These are phyloP conservation scores for Leptobrachium leishanense DNA, from an alignment of 2,113 vertebrate species.

Conservation along the genomic window DNA sequence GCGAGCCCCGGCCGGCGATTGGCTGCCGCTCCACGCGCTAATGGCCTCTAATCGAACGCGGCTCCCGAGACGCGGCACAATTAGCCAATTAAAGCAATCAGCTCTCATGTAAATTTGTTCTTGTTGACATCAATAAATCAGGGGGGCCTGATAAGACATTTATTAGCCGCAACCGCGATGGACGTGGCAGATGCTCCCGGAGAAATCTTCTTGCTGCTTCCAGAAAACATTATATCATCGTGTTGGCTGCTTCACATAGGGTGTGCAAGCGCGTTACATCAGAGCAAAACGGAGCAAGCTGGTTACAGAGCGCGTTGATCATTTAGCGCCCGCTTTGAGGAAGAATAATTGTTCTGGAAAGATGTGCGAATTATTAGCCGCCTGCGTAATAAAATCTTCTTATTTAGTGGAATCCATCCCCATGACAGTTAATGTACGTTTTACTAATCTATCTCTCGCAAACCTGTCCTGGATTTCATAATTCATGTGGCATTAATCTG, in stretches of 20 bases:
- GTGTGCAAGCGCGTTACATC: no score
- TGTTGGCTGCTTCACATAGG: background rate
- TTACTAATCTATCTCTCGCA: no score
- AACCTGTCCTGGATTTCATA: no score
- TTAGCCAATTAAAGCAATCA: constrained; percentile 38
- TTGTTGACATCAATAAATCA: constrained; percentile 59
- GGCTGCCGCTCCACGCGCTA: constrained; percentile 23
- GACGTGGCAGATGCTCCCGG: background rate
- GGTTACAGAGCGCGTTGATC: no score
- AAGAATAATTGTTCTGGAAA: no score
- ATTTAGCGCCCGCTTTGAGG: no score
- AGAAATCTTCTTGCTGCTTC: background rate
- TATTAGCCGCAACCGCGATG: constrained; percentile 8
- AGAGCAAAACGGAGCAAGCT: no score
- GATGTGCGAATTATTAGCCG: no score
- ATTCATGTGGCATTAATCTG: no score
- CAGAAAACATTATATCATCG: background rate
- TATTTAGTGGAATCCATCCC: no score
- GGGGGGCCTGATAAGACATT: constrained; percentile 59
- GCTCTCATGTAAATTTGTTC: constrained; percentile 67
- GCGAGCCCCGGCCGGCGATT: background rate
- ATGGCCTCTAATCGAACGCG: background rate
- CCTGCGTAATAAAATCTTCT: no score
- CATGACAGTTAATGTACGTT: no score
- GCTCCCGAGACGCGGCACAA: background rate